Evolutionary conservation across 1,140 invertebrate genomes (phyloP).

Genomic region (Orussus abietinus): DNA sequence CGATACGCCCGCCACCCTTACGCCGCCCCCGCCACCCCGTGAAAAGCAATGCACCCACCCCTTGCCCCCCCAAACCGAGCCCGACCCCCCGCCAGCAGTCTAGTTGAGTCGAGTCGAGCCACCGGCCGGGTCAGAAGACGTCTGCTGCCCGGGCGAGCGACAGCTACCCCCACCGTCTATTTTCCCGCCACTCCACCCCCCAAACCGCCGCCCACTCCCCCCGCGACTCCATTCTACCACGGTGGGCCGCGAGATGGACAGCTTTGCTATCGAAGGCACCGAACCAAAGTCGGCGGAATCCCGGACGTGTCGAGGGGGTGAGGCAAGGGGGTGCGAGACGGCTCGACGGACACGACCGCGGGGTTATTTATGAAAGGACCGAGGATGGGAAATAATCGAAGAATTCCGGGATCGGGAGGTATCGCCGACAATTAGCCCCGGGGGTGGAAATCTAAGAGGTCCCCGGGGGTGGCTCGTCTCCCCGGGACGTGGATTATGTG

Average conservation of each 20-base stretch:
- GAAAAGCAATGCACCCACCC: constrained; percentile 38
- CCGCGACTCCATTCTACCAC: constrained; percentile 41
- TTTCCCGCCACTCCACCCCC: constrained; percentile 27
- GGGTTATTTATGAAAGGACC: too few relatives aligned
- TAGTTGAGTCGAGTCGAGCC: constrained; percentile 49
- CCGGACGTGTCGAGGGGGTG: not conserved
- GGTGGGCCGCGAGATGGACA: constrained; percentile 44
- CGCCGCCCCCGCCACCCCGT: constrained; percentile 27
- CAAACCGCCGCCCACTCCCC: constrained; percentile 17
- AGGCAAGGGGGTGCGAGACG: constrained; percentile 2
- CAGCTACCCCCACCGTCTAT: constrained; percentile 45
- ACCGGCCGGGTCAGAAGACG: constrained; percentile 54
- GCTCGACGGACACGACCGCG: too few relatives aligned
- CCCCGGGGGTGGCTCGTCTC: too few relatives aligned
- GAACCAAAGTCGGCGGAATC: not conserved
- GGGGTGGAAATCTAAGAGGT: too few relatives aligned
- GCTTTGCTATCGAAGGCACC: constrained; percentile 26
- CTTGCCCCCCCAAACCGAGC: not conserved
- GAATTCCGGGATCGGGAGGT: too few relatives aligned
- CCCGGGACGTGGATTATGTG: too few relatives aligned
- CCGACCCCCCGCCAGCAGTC: constrained; percentile 26
- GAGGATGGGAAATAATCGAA: too few relatives aligned
- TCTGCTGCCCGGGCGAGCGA: constrained; percentile 55
- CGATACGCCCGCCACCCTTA: constrained; percentile 49
- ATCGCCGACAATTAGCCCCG: too few relatives aligned